A percentile compares a stretch with the other conserved stretches of the same genome.
Evolutionary conservation across 2,113 vertebrate species (phyloP).

Genomic region (Podarcis raffonei): DNA sequence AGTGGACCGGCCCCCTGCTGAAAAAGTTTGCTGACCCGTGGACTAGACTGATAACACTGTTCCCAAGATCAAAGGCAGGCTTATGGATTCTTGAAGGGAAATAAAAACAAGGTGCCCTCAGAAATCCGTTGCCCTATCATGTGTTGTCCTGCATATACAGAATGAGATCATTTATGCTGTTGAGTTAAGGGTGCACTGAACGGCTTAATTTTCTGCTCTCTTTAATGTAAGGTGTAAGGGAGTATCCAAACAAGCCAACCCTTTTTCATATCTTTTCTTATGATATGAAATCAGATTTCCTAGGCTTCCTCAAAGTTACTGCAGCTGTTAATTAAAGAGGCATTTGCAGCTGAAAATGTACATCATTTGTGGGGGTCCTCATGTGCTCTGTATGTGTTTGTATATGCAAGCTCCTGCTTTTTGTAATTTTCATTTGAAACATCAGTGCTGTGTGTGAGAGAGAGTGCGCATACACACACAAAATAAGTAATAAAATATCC

Average conservation of each 20-base stretch:
- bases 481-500: no score
- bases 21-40: no score
- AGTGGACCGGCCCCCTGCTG: no score
- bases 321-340: constrained; percentile 16
- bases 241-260: constrained; percentile 21
- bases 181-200: not conserved
- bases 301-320: constrained; percentile 2
- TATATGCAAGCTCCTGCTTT: no score
- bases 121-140: not conserved
- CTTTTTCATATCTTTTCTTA: constrained; percentile 21
- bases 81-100: constrained; percentile 6
- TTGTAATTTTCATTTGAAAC: no score
- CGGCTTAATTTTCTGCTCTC: not conserved
- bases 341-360: not conserved
- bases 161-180: constrained; percentile 22
- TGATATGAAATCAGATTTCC: constrained; percentile 30
- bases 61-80: not conserved
- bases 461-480: no score
- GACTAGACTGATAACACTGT: not conserved
- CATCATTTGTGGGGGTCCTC: not conserved
- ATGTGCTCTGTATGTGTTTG: no score
- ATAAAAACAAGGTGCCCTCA: not conserved
- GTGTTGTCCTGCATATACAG: not conserved
- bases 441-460: no score
- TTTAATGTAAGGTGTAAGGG: not conserved